Evolutionary conservation across 2,888 invertebrate species (phyloP).

Genomic region (Saturnia pavonia): DNA sequence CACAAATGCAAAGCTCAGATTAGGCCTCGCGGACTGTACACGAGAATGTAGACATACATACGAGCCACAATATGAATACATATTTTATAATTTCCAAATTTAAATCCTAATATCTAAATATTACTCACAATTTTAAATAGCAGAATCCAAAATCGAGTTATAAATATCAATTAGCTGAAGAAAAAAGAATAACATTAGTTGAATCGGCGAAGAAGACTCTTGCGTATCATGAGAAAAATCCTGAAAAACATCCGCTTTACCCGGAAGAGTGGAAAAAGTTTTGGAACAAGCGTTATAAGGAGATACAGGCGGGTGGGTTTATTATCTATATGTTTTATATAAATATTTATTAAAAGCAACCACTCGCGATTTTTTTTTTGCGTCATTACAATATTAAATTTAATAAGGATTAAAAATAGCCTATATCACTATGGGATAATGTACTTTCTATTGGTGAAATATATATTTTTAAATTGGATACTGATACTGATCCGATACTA

Average conservation of each 20-base stretch:
- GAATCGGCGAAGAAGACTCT: slow-evolving; percentile 84
- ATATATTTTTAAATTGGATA: no score
- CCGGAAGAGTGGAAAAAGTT: slow-evolving; percentile 95
- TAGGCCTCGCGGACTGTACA: not conserved
- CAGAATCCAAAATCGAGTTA: slow-evolving; percentile 56
- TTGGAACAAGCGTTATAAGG: slow-evolving; percentile 92
- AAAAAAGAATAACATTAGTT: slow-evolving; percentile 72
- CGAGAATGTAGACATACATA: no score
- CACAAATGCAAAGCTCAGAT: not conserved
- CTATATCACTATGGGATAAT: no score
- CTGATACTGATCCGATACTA: no score
- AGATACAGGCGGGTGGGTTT: slow-evolving; percentile 83
- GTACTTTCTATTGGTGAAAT: no score
- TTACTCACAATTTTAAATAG: not conserved
- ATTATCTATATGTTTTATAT: not conserved
- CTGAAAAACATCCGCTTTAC: slow-evolving; percentile 93
- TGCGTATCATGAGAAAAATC: slow-evolving; percentile 90
- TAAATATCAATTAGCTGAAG: slow-evolving; percentile 78
- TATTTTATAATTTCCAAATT: no score
- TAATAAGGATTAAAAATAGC: no score
- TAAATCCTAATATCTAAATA: not conserved
- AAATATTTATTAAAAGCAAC: not conserved
- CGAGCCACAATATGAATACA: no score
- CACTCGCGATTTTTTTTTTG: not conserved
- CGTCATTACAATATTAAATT: not conserved